Evolutionary conservation across 2,797 vertebrate genomes (phyloP).

Genomic region (Rousettus madagascariensis): DNA sequence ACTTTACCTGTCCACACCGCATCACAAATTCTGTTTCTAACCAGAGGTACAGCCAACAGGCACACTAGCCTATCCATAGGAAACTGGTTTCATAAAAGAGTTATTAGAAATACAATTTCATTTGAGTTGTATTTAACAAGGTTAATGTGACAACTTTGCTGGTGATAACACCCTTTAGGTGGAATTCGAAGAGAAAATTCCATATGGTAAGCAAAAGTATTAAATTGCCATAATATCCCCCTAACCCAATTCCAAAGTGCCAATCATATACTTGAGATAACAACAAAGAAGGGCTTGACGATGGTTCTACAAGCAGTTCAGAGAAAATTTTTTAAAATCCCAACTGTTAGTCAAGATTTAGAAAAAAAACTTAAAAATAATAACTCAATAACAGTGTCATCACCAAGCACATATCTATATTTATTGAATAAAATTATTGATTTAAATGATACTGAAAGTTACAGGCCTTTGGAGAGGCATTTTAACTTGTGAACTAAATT

Average conservation of each 20-base stretch:
- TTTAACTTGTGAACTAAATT: constrained; percentile 8
- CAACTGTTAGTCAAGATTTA: not conserved
- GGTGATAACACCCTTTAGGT: not conserved
- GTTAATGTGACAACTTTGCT: constrained; percentile 67
- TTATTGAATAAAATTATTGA: not conserved
- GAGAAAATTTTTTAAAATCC: not conserved
- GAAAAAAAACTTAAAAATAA: not conserved
- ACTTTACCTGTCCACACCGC: not conserved
- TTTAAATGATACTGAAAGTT: not conserved
- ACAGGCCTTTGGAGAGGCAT: not conserved
- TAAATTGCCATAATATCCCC: not conserved
- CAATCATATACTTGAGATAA: not conserved
- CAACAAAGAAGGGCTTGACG: not conserved
- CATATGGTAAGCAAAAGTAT: not conserved
- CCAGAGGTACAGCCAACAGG: not conserved
- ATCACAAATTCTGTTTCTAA: not conserved
- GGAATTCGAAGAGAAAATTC: constrained; percentile 37
- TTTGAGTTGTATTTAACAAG: not conserved
- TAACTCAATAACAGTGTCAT: not conserved
- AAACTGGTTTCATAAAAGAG: not conserved
- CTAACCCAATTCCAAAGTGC: not conserved
- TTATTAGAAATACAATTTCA: not conserved
- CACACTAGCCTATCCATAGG: fast-evolving
- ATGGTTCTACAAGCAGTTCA: not conserved
- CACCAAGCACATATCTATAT: not conserved